Base-by-base conservation (phyloP, 2,797 vertebrate species). In the Tauraco hartlaubi region DNA sequence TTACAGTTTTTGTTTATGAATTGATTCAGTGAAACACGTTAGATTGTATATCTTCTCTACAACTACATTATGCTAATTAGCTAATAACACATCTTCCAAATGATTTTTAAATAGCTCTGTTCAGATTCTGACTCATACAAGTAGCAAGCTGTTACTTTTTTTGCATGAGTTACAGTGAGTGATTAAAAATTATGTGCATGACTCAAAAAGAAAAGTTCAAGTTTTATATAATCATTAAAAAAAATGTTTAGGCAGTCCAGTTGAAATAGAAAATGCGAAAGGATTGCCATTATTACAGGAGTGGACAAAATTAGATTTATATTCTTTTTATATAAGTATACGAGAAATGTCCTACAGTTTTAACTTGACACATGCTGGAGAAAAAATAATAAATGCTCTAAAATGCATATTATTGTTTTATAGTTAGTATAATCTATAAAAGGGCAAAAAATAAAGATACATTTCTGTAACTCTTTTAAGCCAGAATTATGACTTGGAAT, bases 141-240 rank as follows among this genome's bases (percentile, higher is more conserved):
- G 95, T 87, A 92, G 61, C 95, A 96, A 93, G 96, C 96, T 96
- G 96, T 96, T 97, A 93, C 85, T 94, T 96, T 92, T 96, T 96
- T 94, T 96, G 79, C 91, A 69, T 82, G 71, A 95, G 90, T 85
- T 96, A 79, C 59, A 94, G 94, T 79, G 79, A 96, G 69, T 79
- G 91, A 95, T 94, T 96, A 95, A 96, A 96, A 96, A 96, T 83
- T 93, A 88, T 92, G 68, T 88, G 75, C 76, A 64, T 96, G 95
- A 96, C 92, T 97, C 92, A 96, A 92, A 96, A 88, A 90, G 87
- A 95, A 94, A 96, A 97, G 91, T 95, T 97, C 93, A 95, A 37
- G 87, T 75, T 94, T 96, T 96, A 96, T 92, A 92, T 96, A 96
- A 96, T 76, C 62, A 75, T 86, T 35, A 35, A 35, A 39, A 56